Evolutionary conservation across 2,888 invertebrate genomes (phyloP).

Genomic region (Alviniconcha strummeri): DNA sequence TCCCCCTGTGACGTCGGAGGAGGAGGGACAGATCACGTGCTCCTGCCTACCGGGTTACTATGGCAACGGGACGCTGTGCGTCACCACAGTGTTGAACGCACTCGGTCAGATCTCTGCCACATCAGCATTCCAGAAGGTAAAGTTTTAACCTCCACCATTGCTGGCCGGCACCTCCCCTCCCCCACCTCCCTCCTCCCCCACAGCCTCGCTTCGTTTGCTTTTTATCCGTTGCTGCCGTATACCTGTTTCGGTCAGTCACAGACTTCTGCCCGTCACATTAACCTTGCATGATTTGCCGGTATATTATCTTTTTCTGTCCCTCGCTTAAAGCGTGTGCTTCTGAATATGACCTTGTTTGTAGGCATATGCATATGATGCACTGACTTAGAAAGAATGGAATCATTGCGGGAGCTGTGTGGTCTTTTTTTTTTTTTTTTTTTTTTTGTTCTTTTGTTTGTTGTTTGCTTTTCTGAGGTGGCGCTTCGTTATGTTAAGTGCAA

Average conservation of each 20-base stretch:
- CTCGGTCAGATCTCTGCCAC: constrained; percentile 39
- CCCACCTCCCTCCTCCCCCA: neutral
- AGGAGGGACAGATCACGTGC: constrained; percentile 39
- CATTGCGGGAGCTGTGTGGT: too few relatives aligned
- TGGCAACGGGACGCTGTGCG: constrained; percentile 49
- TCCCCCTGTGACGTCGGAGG: constrained; percentile 37
- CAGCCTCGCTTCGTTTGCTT: neutral
- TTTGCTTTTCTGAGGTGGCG: neutral
- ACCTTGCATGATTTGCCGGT: too few relatives aligned
- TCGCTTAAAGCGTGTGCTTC: too few relatives aligned
- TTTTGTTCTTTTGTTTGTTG: too few relatives aligned
- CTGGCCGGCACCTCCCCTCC: neutral
- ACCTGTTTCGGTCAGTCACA: neutral
- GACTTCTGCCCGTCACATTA: too few relatives aligned
- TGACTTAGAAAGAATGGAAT: too few relatives aligned
- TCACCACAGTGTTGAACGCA: constrained; percentile 45
- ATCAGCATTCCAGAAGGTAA: constrained; percentile 44
- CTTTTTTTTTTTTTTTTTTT: too few relatives aligned
- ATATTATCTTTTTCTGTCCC: too few relatives aligned
- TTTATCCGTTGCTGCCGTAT: neutral
- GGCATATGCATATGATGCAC: too few relatives aligned
- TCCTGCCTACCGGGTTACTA: constrained; percentile 43
- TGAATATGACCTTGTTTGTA: too few relatives aligned
- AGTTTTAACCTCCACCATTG: neutral
- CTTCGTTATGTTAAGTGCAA: too few relatives aligned